Conservation (phyloP, 1,140 invertebrate genomes). For the Papilio polytes region DNA sequence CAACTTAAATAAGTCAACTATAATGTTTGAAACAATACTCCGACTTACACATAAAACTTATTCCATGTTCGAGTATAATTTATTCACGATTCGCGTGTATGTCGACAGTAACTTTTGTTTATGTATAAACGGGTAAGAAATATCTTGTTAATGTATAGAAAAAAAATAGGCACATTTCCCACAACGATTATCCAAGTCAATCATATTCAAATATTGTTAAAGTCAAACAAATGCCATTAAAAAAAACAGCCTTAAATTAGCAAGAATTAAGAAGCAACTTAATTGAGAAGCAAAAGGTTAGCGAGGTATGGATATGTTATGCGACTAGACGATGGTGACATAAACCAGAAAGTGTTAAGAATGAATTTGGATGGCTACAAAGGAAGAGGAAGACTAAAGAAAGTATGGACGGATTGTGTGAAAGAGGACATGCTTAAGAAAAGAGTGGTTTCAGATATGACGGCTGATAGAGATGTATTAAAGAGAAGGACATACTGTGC, state of each 20-base stretch:
- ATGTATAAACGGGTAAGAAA: neutral
- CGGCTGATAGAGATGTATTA: no score
- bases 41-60: constrained; percentile 29
- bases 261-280: no score
- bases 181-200: neutral
- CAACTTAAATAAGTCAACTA: neutral
- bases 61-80: constrained; percentile 31
- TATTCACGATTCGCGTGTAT: constrained; percentile 18
- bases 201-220: constrained; percentile 4
- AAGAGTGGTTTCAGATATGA: no score
- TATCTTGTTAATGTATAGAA: constrained; percentile 16
- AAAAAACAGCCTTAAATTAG: neutral
- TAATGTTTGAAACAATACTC: constrained; percentile 5
- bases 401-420: no score
- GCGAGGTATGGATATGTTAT: no score
- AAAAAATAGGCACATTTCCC: constrained; percentile 5
- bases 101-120: constrained; percentile 24
- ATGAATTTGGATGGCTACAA: no score
- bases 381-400: no score
- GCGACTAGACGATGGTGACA: no score
- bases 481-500: no score
- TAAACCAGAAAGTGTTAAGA: no score
- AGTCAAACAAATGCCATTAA: neutral
- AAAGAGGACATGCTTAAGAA: no score
- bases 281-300: no score